Conservation (phyloP, 2,797 vertebrate species). For the Antennarius maculatus region DNA sequence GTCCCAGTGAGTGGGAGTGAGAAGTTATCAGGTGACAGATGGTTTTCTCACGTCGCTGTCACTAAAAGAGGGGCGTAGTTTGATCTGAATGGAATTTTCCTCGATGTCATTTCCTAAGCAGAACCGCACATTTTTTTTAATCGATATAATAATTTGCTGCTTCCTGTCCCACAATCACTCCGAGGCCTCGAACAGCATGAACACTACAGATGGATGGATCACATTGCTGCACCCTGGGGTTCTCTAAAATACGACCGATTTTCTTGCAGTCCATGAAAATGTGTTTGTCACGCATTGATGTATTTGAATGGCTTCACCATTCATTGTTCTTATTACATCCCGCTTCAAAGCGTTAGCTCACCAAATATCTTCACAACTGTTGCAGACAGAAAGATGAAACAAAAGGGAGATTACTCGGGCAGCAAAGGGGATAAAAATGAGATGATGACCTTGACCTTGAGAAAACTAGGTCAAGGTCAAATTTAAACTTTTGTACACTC, state of each 20-base stretch:
- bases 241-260: not conserved
- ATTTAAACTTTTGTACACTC: too few relatives aligned
- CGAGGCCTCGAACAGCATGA: constrained; percentile 25
- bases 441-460: too few relatives aligned
- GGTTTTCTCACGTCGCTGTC: constrained; percentile 27
- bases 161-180: constrained; percentile 11
- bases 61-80: constrained; percentile 2
- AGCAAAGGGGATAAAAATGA: too few relatives aligned
- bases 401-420: too few relatives aligned
- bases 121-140: constrained; percentile 14
- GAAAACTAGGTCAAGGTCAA: too few relatives aligned
- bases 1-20: constrained; percentile 18
- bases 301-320: not conserved
- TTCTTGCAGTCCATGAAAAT: not conserved
- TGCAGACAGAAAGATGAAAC: too few relatives aligned
- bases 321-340: not conserved
- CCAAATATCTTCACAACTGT: too few relatives aligned
- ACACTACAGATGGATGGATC: not conserved
- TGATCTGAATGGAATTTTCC: constrained; percentile 39
- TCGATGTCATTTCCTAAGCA: constrained; percentile 36
- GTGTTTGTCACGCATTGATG: not conserved
- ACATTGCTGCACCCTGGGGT: not conserved
- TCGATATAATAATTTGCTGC: constrained; percentile 33
- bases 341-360: too few relatives aligned
- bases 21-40: constrained; percentile 46